These are phyloP conservation scores for Thelaira solivaga DNA, from an alignment of 2,888 invertebrate genomes.

Conservation along the genomic window DNA sequence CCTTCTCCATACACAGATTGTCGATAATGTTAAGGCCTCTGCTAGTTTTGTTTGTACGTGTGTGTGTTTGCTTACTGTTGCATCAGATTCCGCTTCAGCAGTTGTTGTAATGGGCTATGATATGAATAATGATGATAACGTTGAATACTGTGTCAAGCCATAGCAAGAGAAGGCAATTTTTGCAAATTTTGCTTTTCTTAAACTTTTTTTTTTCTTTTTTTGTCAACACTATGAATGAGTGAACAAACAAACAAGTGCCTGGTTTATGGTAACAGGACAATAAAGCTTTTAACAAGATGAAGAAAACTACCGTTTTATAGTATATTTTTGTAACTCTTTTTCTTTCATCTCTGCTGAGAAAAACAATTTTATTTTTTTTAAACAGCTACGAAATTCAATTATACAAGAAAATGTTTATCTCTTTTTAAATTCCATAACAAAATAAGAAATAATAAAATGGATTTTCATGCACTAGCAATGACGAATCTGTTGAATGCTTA, in stretches of 20 bases:
- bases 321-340: not conserved
- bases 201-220: not conserved
- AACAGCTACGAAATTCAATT: slow-evolving; percentile 44
- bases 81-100: slow-evolving; percentile 45
- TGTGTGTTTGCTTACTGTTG: slow-evolving; percentile 18
- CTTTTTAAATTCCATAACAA: not conserved
- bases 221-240: slow-evolving; percentile 24
- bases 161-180: not conserved
- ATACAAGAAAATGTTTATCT: slow-evolving; percentile 30
- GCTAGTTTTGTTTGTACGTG: no score
- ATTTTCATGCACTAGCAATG: no score
- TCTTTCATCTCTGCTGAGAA: not conserved
- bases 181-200: no score
- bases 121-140: not conserved
- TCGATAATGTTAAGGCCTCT: slow-evolving; percentile 18
- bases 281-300: slow-evolving; percentile 3
- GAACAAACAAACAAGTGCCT: slow-evolving; percentile 16
- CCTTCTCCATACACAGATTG: not conserved
- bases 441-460: not conserved
- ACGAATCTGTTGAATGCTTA: no score
- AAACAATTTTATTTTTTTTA: slow-evolving; percentile 1
- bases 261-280: not conserved
- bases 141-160: not conserved
- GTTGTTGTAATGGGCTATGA: slow-evolving; percentile 30
- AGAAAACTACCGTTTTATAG: no score